Evolutionary conservation across 2,113 vertebrate genomes (phyloP).

Genomic region (Toxostoma redivivum): DNA sequence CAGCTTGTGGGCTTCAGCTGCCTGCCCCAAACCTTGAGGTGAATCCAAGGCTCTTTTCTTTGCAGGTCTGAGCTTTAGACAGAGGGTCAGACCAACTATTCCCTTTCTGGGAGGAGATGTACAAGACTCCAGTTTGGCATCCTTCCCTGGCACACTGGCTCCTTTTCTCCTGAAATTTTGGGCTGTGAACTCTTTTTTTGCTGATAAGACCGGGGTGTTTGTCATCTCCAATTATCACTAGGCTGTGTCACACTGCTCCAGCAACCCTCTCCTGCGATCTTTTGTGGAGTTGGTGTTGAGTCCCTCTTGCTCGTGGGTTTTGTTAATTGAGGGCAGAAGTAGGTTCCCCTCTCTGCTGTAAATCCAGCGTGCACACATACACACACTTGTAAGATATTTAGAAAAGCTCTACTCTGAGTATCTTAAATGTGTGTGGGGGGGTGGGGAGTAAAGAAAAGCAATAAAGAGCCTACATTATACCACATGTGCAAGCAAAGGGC

Average conservation of each 20-base stretch:
- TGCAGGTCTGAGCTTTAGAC: neutral
- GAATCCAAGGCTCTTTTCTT: neutral
- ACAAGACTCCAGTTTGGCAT: neutral
- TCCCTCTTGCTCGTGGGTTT: neutral
- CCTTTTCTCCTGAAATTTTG: neutral
- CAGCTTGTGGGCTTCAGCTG: neutral
- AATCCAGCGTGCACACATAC: neutral
- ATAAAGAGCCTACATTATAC: constrained; percentile 54
- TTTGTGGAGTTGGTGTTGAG: neutral
- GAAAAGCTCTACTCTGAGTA: neutral
- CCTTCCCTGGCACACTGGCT: neutral
- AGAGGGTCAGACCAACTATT: neutral
- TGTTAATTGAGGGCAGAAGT: constrained; percentile 27
- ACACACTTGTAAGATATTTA: constrained; percentile 32
- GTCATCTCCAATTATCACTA: neutral
- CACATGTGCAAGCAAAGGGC: constrained; percentile 47
- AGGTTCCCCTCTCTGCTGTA: constrained; percentile 23
- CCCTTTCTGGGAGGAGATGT: neutral
- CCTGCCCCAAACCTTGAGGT: neutral
- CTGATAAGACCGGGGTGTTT: neutral
- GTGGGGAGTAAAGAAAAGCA: constrained; percentile 47
- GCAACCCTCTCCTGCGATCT: neutral
- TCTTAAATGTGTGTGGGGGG: neutral
- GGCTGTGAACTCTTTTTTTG: neutral
- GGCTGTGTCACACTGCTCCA: neutral